phyloP scores from a whole-genome alignment of 2,888 invertebrate genomes.

The Tiphia femorata region DNA sequence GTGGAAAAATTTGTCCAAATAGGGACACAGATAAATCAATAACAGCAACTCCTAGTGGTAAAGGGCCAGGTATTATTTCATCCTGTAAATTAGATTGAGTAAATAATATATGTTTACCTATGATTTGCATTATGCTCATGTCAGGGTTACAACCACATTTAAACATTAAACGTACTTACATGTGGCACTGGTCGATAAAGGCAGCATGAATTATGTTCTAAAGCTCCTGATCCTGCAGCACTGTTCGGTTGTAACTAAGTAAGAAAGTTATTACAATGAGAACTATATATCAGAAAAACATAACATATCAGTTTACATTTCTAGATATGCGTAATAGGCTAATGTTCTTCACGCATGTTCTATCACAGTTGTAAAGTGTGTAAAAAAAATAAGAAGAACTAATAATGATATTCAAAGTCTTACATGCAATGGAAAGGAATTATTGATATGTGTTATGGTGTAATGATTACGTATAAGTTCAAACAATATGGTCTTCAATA shows the following conservation, averaged over 20 bases:
- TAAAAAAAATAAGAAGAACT: conserved; percentile 1
- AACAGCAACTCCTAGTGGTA: conserved; percentile 95
- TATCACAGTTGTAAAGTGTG: background rate
- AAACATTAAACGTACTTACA: conserved; percentile 62
- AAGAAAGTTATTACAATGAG: background rate
- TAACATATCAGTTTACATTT: no score
- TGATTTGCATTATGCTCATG: conserved; percentile 15
- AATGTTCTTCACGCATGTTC: no score
- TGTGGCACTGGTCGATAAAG: conserved; percentile 80
- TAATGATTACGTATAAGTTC: no score
- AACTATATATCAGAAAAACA: background rate
- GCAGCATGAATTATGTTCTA: conserved; percentile 96
- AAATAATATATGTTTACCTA: no score
- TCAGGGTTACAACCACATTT: background rate
- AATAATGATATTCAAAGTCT: background rate
- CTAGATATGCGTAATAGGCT: no score
- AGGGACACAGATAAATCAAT: conserved; percentile 94
- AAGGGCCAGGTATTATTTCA: conserved; percentile 79
- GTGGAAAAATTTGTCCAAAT: conserved; percentile 94
- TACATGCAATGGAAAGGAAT: conserved; percentile 4
- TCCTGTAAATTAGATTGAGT: no score
- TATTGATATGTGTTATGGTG: no score
- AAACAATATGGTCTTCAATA: no score
- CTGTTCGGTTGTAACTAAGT: conserved; percentile 91
- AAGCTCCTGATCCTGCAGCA: conserved; percentile 94